Conservation (phyloP, 2,113 vertebrate genomes). For the Brevimyrus niger region DNA sequence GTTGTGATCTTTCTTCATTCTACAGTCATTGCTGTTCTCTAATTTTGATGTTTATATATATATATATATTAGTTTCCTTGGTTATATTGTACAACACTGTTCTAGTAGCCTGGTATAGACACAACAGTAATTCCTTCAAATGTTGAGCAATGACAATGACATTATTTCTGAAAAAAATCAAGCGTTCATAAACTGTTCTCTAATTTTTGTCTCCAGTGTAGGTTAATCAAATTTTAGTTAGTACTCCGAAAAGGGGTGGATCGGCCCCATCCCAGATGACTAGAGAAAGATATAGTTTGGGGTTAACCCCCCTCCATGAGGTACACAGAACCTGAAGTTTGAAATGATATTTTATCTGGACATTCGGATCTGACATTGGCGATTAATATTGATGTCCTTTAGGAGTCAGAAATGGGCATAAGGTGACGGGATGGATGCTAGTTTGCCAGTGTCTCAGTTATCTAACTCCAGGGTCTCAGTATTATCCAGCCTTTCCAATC, state of each 20-base stretch:
- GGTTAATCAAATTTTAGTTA: not conserved
- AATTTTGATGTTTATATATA: too few relatives aligned
- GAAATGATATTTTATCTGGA: not conserved
- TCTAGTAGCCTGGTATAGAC: too few relatives aligned
- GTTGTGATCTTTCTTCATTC: too few relatives aligned
- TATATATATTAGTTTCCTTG: too few relatives aligned
- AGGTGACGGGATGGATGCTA: not conserved
- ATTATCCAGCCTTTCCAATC: not conserved
- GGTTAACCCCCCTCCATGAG: too few relatives aligned
- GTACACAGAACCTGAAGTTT: not conserved
- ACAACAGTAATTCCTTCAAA: too few relatives aligned
- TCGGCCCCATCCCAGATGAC: not conserved
- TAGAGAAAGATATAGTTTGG: not conserved
- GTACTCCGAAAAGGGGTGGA: not conserved
- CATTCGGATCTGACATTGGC: not conserved
- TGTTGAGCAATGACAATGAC: too few relatives aligned
- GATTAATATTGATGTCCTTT: not conserved
- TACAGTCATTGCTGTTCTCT: too few relatives aligned
- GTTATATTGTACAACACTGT: too few relatives aligned
- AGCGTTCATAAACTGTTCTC: too few relatives aligned
- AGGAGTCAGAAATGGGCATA: not conserved
- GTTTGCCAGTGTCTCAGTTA: not conserved
- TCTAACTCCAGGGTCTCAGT: not conserved
- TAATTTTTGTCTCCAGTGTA: too few relatives aligned
- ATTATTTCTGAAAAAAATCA: too few relatives aligned